phyloP scores from a whole-genome alignment of 1,140 invertebrate species.

The Orchesella cincta region DNA sequence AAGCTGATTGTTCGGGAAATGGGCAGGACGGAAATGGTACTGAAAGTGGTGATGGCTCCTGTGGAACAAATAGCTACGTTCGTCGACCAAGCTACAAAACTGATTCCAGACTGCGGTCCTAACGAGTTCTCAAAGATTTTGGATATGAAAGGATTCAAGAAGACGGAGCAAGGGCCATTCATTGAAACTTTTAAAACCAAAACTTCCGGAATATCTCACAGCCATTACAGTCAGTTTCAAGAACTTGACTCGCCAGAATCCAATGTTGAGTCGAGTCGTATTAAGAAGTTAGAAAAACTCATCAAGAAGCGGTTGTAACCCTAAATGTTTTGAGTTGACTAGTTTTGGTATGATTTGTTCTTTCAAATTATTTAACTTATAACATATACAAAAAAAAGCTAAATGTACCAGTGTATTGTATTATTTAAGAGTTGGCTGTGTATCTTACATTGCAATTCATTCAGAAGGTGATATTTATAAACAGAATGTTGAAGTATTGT shows the following conservation, averaged over 20 bases:
- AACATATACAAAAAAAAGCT: too few species aligned
- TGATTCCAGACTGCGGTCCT: slow-evolving; percentile 85
- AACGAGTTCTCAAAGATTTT: slow-evolving; percentile 93
- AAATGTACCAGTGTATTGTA: too few species aligned
- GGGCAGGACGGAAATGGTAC: slow-evolving; percentile 97
- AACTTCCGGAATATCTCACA: slow-evolving; percentile 48
- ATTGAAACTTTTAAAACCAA: slow-evolving; percentile 43
- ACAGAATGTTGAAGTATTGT: too few species aligned
- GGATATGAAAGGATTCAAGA: slow-evolving; percentile 83
- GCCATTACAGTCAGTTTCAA: slow-evolving; percentile 50
- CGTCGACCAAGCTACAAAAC: slow-evolving; percentile 84
- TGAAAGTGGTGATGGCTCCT: slow-evolving; percentile 96
- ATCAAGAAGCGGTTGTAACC: slow-evolving; percentile 72
- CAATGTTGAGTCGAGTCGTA: slow-evolving; percentile 66
- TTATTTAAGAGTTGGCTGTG: too few species aligned
- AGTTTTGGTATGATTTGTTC: too few species aligned
- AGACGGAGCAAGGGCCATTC: slow-evolving; percentile 43
- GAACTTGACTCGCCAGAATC: slow-evolving; percentile 34
- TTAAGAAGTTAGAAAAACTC: slow-evolving; percentile 73
- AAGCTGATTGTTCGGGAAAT: slow-evolving; percentile 93
- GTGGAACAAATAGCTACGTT: slow-evolving; percentile 75
- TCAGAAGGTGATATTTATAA: too few species aligned
- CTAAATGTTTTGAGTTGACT: too few species aligned
- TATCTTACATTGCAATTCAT: too few species aligned
- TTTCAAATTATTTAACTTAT: too few species aligned